These are phyloP conservation scores for Lobophora halterata DNA, from an alignment of 2,888 invertebrate species.

Conservation along the genomic window DNA sequence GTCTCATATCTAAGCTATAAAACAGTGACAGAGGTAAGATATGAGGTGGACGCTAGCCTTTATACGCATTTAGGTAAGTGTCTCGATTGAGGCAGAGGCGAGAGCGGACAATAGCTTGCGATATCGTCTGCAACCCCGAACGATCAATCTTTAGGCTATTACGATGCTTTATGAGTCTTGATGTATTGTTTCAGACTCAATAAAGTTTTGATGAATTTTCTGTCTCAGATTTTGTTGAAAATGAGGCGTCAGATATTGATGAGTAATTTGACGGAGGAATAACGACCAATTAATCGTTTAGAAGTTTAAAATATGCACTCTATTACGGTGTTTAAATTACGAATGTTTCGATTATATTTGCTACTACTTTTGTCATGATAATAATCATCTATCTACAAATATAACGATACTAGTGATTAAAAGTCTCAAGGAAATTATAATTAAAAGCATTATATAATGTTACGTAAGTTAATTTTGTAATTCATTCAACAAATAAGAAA, in stretches of 20 bases:
- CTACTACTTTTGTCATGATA: conserved; percentile 2
- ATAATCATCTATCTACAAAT: too few species aligned
- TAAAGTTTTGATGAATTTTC: conserved; percentile 80
- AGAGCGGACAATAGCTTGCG: conserved; percentile 54
- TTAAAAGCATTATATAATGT: too few species aligned
- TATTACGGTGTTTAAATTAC: conserved; percentile 15
- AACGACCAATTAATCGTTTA: conserved; percentile 61
- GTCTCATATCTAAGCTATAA: too few species aligned
- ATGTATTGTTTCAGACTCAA: conserved; percentile 79
- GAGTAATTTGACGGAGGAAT: conserved; percentile 70
- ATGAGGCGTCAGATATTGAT: conserved; percentile 71
- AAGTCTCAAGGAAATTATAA: too few species aligned
- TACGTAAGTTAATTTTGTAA: too few species aligned
- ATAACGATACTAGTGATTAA: too few species aligned
- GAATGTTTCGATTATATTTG: neutral
- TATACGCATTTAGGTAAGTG: neutral
- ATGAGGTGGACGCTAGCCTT: conserved; percentile 4
- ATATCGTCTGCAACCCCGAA: conserved; percentile 66
- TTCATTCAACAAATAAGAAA: too few species aligned
- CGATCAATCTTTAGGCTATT: conserved; percentile 77
- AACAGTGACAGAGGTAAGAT: too few species aligned
- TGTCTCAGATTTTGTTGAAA: conserved; percentile 66
- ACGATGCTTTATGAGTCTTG: conserved; percentile 78
- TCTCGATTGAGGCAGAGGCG: conserved; percentile 29
- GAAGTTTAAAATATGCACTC: conserved; percentile 29